Evolutionary conservation across 2,113 vertebrate genomes (phyloP), one percentile per base, ranked within the genome.

Genomic region (Sardina pilchardus): DNA sequence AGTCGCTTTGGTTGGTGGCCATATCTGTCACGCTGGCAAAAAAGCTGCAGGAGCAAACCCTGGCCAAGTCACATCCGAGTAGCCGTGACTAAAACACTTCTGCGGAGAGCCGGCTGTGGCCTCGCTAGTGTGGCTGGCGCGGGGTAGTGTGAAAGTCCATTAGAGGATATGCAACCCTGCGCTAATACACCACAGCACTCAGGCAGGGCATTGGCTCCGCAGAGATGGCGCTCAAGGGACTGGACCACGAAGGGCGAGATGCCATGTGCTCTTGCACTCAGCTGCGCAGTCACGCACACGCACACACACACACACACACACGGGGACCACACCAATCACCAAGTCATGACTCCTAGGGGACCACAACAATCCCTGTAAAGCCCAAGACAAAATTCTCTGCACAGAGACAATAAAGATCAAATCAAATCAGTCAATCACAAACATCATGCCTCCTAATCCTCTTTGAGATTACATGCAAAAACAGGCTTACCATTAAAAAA

Each of bases 81-180:
- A 26, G 26, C 50, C 45, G 85, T 88, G 90, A 90, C 85, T 78
- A 21, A 87, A 67, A 42, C 87, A 19, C 87, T 78, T 86, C 87
- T 91, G 89, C 91, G 56, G 88, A 90, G 91, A 88, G 86, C 56
- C 85, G 87, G 88, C 85, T 88, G 88, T 86, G 87, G 82, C 85
- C 88, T 83, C 89, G 89, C 90, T 91, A 82, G 83, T 92, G 89
- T 84, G 88, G 87, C 86, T 90, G 92, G 92, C 84, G 83, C 50
- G 12, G 86, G 75, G 90, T 88, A 56, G 90, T 1, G 82, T 7
- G 86, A 83, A 89, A 84, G 87, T 82, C 87, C 87, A 91, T 90
- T 90, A 88, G 83, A 6, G 83, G 81, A 89, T 36, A 16, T 45
- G 83, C 67, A 88, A 88, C 86, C 87, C 86, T 84, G 36, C 5